These are phyloP conservation scores for Atherinosoma microstoma DNA, from an alignment of 2,797 vertebrate genomes.

Conservation along the genomic window DNA sequence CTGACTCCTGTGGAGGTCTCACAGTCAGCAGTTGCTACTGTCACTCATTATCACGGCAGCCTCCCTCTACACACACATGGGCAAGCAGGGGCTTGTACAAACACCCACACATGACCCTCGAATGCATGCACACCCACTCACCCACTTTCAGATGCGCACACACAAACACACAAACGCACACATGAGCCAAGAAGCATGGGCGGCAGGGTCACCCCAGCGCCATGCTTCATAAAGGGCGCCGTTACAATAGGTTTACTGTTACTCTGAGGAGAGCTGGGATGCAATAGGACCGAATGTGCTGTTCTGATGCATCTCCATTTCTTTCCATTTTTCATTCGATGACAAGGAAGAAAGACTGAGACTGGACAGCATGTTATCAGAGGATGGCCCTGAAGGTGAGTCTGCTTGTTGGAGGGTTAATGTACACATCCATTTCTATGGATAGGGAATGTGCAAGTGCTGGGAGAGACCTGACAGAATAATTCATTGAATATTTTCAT, in stretches of 20 bases:
- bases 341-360: slow-evolving; percentile 67
- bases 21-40: slow-evolving; percentile 87
- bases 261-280: slow-evolving; percentile 67
- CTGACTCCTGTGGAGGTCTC: slow-evolving; percentile 77
- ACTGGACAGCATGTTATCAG: slow-evolving; percentile 85
- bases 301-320: slow-evolving; percentile 51
- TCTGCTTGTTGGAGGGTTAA: slow-evolving; percentile 44
- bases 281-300: slow-evolving; percentile 67
- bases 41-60: slow-evolving; percentile 85
- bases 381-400: slow-evolving; percentile 84
- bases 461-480: slow-evolving; percentile 25
- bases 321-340: slow-evolving; percentile 71
- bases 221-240: slow-evolving; percentile 83
- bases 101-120: slow-evolving; percentile 70
- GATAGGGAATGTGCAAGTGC: slow-evolving; percentile 11
- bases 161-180: slow-evolving; percentile 47
- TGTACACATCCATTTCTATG: slow-evolving; percentile 26
- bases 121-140: slow-evolving; percentile 56
- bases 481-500: slow-evolving; percentile 30
- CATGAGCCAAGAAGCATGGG: slow-evolving; percentile 72
- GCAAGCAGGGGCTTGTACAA: slow-evolving; percentile 65
- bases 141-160: slow-evolving; percentile 37
- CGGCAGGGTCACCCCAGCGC: slow-evolving; percentile 76
- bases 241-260: slow-evolving; percentile 85
- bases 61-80: slow-evolving; percentile 50